Conservation (phyloP, 2,797 vertebrate genomes). For the Aotus griseimembra region DNA sequence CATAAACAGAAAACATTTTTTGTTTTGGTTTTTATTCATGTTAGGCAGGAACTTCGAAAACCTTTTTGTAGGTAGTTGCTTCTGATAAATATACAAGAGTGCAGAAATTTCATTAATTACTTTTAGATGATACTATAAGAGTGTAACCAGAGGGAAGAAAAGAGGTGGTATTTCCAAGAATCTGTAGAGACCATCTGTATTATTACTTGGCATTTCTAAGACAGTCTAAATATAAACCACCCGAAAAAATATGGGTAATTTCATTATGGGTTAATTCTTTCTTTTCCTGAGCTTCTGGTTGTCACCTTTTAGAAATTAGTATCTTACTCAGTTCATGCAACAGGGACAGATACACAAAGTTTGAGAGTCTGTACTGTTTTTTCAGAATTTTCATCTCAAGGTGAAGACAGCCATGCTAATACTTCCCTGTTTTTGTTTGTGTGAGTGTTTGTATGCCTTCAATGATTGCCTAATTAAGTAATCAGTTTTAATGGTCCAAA, state of each 20-base stretch:
- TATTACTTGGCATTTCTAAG: constrained; percentile 56
- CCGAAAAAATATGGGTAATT: constrained; percentile 57
- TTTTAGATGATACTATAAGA: constrained; percentile 43
- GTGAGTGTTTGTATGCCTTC: constrained; percentile 78
- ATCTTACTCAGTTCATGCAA: constrained; percentile 50
- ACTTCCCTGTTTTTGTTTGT: constrained; percentile 74
- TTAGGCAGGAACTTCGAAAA: constrained; percentile 72
- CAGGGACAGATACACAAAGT: constrained; percentile 64
- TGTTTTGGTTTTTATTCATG: constrained; percentile 28
- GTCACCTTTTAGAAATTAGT: constrained; percentile 68
- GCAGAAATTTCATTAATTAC: constrained; percentile 62
- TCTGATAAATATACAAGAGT: neutral
- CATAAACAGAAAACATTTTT: constrained; percentile 16
- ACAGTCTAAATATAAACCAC: constrained; percentile 42
- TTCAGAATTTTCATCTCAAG: constrained; percentile 57
- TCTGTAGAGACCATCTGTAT: neutral
- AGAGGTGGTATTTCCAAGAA: constrained; percentile 42
- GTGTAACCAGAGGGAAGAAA: constrained; percentile 9
- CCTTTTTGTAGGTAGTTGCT: constrained; percentile 68
- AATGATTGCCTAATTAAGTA: constrained; percentile 88
- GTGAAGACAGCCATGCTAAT: constrained; percentile 56
- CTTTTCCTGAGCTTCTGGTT: constrained; percentile 49
- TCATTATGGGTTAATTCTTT: constrained; percentile 41
- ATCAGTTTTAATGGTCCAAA: constrained; percentile 84
- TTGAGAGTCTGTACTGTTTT: constrained; percentile 65